Base-by-base conservation (phyloP, 1,140 invertebrate species). In the Phortica variegata region DNA sequence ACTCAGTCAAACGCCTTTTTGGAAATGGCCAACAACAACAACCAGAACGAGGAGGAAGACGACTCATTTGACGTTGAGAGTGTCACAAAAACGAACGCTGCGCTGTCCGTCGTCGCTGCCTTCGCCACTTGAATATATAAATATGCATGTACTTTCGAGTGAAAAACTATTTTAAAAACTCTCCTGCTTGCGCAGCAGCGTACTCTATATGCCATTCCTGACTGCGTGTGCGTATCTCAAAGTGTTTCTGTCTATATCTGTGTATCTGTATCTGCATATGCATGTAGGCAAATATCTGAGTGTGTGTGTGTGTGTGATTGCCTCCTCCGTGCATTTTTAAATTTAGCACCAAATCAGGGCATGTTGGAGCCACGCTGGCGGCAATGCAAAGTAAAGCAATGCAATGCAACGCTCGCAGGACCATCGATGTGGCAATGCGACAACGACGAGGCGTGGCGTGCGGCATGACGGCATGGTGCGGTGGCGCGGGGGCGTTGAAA, bases 271-370 rank as follows among this genome's bases (percentile, higher is more conserved):
- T 7, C 15, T 15, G 4, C 3, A 23, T 34, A 44, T 44, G 3
- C n/a, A 8, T 13, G 42, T 21, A 47, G 19, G 42, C 32, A 53
- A 49, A 43, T 54, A 51, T 54, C 42, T 51, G 10, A 37, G 49
- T 43, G 39, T 52, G 23, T 29, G 15, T 42, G 40, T 40, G 20
- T 40, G 23, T 23, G 23, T 33, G 26, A 13, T 21, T 8, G 13
- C 17, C 43, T 31, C 15, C 12, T 38, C 21, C 43, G 37, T 19
- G 46, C 57, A 44, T 48, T 65, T 31, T 68, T 68, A 71, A 71
- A 71, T 71, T 71, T 71, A 71, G 66, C 66, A 68, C 57, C 63
- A 71, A 71, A 71, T 71, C 66, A 71, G 66, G 66, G 66, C 66
- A 71, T 63, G 63, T 58, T 51, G 49, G 36, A 55, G 7, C 16